Evolutionary conservation across 2,113 vertebrate genomes (phyloP).

Genomic region (Cheirogaleus medius): DNA sequence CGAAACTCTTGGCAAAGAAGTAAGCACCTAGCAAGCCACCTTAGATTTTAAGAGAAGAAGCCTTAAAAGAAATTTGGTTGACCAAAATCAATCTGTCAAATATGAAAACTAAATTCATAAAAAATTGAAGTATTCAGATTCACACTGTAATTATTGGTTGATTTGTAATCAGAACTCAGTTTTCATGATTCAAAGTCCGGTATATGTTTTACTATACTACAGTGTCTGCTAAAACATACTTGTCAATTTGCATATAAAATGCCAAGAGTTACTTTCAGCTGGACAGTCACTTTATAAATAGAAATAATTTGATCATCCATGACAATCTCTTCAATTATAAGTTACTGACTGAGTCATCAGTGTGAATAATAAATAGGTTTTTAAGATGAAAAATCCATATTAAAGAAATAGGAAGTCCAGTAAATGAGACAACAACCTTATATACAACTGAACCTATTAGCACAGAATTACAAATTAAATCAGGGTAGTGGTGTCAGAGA

Average conservation of each 20-base stretch:
- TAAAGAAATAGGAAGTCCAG: neutral
- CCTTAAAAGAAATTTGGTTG: neutral
- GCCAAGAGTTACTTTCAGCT: neutral
- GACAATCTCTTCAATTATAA: neutral
- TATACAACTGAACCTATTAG: neutral
- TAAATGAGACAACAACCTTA: fast-evolving
- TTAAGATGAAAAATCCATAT: neutral
- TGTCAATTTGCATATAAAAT: neutral
- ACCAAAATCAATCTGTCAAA: neutral
- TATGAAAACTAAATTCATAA: neutral
- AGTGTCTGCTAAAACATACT: neutral
- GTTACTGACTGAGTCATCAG: neutral
- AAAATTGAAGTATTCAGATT: neutral
- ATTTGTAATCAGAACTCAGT: neutral
- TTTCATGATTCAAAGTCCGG: neutral
- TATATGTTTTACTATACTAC: neutral
- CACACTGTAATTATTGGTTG: neutral
- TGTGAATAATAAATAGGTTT: neutral
- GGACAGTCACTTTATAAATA: neutral
- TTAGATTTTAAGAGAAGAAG: neutral
- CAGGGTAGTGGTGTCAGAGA: neutral
- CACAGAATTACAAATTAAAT: neutral
- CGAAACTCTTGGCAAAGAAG: neutral
- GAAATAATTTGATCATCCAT: neutral
- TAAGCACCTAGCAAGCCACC: neutral